phyloP scores from a whole-genome alignment of 2,888 invertebrate species.

The Ennomos quercinarius region DNA sequence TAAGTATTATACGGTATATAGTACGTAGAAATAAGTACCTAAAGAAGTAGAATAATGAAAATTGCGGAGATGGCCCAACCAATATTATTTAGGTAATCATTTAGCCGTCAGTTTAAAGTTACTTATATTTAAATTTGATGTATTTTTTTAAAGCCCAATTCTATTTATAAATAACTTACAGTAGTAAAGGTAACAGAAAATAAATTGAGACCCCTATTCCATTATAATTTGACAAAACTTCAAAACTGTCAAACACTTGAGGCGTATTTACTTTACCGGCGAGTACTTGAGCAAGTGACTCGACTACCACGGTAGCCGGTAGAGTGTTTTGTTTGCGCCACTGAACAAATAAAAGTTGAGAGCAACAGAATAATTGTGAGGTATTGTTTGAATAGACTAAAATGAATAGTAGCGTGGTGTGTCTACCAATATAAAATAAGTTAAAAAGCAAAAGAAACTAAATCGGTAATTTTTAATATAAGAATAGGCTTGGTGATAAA shows the following conservation, averaged over 20 bases:
- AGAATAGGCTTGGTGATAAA: too few species aligned
- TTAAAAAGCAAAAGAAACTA: too few species aligned
- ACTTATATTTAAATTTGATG: too few species aligned
- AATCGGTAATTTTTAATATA: too few species aligned
- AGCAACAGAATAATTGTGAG: slow-evolving; percentile 61
- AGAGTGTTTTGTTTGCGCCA: slow-evolving; percentile 72
- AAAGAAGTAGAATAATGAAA: too few species aligned
- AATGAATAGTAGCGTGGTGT: slow-evolving; percentile 41
- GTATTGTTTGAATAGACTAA: slow-evolving; percentile 54
- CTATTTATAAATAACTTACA: too few species aligned
- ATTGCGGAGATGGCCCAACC: too few species aligned
- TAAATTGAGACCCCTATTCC: slow-evolving; percentile 5
- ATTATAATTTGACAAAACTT: slow-evolving; percentile 30
- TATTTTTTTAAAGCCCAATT: too few species aligned
- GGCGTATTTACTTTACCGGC: slow-evolving; percentile 63
- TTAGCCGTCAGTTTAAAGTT: too few species aligned
- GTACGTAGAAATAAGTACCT: too few species aligned
- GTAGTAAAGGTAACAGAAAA: not conserved
- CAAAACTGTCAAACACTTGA: slow-evolving; percentile 51
- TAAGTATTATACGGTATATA: too few species aligned
- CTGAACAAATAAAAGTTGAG: slow-evolving; percentile 64
- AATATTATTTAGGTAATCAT: too few species aligned
- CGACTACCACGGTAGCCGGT: slow-evolving; percentile 65
- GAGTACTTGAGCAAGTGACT: slow-evolving; percentile 63
- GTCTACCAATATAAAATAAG: not conserved